A percentile compares a stretch with the other conserved stretches of the same genome.
These are phyloP conservation scores for Disparrhopalites patrizii DNA, from an alignment of 2,888 invertebrate genomes.

Conservation along the genomic window DNA sequence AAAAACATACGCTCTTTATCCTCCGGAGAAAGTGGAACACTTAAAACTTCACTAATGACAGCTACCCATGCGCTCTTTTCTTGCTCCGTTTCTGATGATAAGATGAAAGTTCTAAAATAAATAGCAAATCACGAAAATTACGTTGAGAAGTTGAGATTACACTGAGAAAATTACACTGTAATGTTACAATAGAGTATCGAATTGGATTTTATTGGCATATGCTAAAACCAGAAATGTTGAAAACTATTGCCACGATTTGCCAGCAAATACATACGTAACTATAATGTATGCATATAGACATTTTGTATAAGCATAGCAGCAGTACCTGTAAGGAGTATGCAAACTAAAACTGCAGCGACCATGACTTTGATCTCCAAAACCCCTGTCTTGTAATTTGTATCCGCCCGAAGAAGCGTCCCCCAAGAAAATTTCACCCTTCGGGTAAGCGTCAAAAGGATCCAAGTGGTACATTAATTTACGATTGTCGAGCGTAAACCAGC, in stretches of 20 bases:
- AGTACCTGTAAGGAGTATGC: constrained; percentile 43
- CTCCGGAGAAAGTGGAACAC: constrained; percentile 32
- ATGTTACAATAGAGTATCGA: no score
- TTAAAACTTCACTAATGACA: constrained; percentile 34
- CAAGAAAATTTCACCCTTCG: constrained; percentile 85
- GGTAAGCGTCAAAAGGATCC: constrained; percentile 78
- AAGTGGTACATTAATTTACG: constrained; percentile 91
- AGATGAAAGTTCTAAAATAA: constrained; percentile 40
- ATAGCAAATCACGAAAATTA: no score
- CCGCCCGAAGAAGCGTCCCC: constrained; percentile 54
- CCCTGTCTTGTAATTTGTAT: constrained; percentile 38
- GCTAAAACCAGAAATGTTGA: no score
- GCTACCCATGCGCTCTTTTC: constrained; percentile 42
- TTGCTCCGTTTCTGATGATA: constrained; percentile 39
- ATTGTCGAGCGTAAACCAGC: constrained; percentile 86
- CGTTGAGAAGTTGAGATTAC: no score
- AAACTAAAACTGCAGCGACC: constrained; percentile 39
- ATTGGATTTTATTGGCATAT: no score
- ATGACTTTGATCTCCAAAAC: constrained; percentile 44
- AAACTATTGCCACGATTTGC: no score
- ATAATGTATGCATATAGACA: no score
- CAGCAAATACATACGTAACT: no score
- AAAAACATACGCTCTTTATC: constrained; percentile 40
- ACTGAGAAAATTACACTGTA: no score
- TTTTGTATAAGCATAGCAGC: background rate